phyloP scores from a whole-genome alignment of 2,888 invertebrate species.

The Harpagoxenus sublaevis region DNA sequence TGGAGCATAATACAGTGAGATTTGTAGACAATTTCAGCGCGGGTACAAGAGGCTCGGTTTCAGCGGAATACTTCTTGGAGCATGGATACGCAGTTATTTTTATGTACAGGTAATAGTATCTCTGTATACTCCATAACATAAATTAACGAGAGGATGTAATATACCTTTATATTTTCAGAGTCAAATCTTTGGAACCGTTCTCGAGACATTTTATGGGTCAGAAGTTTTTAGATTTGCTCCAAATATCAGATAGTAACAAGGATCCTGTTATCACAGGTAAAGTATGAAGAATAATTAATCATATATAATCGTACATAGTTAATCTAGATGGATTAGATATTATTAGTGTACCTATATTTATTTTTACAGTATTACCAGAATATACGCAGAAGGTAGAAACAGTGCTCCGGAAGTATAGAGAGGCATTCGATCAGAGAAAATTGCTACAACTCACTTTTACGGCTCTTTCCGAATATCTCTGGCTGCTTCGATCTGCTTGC shows the following conservation, averaged over 20 bases:
- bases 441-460: conserved; percentile 93
- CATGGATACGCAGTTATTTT: conserved; percentile 97
- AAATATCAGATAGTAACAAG: conserved; percentile 89
- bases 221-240: conserved; percentile 93
- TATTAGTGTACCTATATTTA: background rate
- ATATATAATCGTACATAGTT: background rate
- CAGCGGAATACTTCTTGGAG: conserved; percentile 97
- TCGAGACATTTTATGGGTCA: conserved; percentile 94
- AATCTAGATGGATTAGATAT: conserved; percentile 8
- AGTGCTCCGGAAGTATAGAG: conserved; percentile 92
- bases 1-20: conserved; percentile 98
- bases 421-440: conserved; percentile 91
- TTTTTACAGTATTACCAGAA: conserved; percentile 89
- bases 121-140: background rate
- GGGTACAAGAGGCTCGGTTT: conserved; percentile 97
- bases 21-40: conserved; percentile 99
- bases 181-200: conserved; percentile 96
- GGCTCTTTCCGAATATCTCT: conserved; percentile 96
- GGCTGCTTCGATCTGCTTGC: conserved; percentile 94
- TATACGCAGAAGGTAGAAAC: conserved; percentile 91
- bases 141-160: background rate
- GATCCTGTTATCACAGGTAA: conserved; percentile 90
- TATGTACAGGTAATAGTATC: conserved; percentile 89
- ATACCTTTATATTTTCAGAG: conserved; percentile 85
- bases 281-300: background rate